phyloP scores from a whole-genome alignment of 2,797 vertebrate species.

The Todus mexicanus region DNA sequence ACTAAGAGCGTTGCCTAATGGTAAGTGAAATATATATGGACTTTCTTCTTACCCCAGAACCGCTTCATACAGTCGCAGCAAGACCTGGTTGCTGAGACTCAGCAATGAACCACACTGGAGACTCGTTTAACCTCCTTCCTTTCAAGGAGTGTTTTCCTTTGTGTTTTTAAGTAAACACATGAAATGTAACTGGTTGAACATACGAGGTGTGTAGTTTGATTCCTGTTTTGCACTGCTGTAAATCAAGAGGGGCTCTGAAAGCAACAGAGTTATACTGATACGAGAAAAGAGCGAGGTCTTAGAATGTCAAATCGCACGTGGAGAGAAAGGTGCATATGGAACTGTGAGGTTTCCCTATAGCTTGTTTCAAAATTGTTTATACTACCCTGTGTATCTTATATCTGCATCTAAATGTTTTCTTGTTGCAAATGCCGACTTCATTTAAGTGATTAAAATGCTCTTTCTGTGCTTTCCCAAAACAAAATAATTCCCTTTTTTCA shows the following conservation, averaged over 20 bases:
- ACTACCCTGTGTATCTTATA: not conserved
- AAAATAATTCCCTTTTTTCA: not conserved
- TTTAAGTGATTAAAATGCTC: not conserved
- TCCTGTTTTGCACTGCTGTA: not conserved
- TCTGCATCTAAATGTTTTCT: not conserved
- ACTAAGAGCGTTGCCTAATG: conserved; percentile 73
- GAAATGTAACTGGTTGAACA: not conserved
- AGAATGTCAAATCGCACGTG: not conserved
- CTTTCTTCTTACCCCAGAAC: not conserved
- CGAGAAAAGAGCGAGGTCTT: not conserved
- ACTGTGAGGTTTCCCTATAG: not conserved
- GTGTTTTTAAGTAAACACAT: not conserved
- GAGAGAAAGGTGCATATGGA: not conserved
- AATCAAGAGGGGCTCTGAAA: not conserved
- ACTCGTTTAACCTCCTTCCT: not conserved
- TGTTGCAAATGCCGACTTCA: not conserved
- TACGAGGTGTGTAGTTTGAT: not conserved
- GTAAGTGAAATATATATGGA: conserved; percentile 72
- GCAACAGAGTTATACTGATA: not conserved
- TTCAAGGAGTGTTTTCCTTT: not conserved
- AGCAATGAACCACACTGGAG: not conserved
- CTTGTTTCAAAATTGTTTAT: not conserved
- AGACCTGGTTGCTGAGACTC: not conserved
- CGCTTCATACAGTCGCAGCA: not conserved
- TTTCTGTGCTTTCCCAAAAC: not conserved